These are phyloP conservation scores for Drosophila pruinosa DNA, from an alignment of 1,140 invertebrate genomes.

Conservation along the genomic window DNA sequence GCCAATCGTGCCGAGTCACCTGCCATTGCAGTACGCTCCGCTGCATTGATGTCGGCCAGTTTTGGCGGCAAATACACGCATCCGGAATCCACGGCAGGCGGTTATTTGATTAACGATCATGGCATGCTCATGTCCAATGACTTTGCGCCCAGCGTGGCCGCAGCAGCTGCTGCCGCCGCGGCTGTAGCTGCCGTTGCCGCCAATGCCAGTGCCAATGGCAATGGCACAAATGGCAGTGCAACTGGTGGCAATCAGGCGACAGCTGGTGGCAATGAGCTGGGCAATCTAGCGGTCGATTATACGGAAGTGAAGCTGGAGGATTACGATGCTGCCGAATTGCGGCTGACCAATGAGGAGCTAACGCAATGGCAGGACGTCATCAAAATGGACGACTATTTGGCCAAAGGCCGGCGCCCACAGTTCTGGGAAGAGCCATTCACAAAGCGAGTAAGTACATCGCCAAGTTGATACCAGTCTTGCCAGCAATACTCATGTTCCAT, in stretches of 20 bases:
- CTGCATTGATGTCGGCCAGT: constrained; percentile 17
- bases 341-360: constrained; percentile 78
- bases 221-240: constrained; percentile 24
- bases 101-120: constrained; percentile 76
- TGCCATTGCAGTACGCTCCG: neutral
- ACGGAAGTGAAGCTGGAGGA: constrained; percentile 74
- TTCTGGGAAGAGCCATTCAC: constrained; percentile 95
- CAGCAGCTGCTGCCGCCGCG: constrained; percentile 52
- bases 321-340: constrained; percentile 67
- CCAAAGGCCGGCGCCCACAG: constrained; percentile 92
- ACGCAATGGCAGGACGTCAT: constrained; percentile 87
- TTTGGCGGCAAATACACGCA: constrained; percentile 47
- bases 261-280: constrained; percentile 8
- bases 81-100: constrained; percentile 8
- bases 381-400: constrained; percentile 94
- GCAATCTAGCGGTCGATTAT: constrained; percentile 36
- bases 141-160: constrained; percentile 55
- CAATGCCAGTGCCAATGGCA: constrained; percentile 18
- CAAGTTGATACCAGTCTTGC: no score
- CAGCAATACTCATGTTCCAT: neutral
- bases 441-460: constrained; percentile 85
- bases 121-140: constrained; percentile 77
- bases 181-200: constrained; percentile 54
- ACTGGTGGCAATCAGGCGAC: neutral
- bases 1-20: constrained; percentile 50